Percentiles rank a stretch among this genome's conserved stretches.
Conservation (phyloP, 2,113 vertebrate species). For the Agelaius tricolor region DNA sequence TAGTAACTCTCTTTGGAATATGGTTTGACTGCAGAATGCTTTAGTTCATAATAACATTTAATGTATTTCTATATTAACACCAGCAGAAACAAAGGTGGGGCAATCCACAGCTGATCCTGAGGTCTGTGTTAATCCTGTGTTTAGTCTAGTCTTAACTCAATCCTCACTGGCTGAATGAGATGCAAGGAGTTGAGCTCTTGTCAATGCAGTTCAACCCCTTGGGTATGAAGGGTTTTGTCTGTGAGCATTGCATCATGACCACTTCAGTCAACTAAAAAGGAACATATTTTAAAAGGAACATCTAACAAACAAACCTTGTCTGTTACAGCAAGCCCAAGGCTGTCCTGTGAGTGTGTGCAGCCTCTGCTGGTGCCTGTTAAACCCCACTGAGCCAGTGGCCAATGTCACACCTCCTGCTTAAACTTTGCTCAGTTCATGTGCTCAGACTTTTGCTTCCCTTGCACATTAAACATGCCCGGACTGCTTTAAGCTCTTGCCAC, state of each 20-base stretch:
- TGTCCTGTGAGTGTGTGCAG: neutral
- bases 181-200: neutral
- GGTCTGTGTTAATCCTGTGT: neutral
- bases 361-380: neutral
- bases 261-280: neutral
- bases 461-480: neutral
- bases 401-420: neutral
- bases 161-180: neutral
- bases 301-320: neutral
- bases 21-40: slow-evolving; percentile 44
- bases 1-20: slow-evolving; percentile 29
- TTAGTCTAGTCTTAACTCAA: neutral
- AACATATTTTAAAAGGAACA: neutral
- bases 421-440: neutral
- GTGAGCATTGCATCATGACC: neutral
- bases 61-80: neutral
- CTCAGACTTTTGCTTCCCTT: neutral
- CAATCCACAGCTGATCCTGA: neutral
- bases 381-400: neutral
- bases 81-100: neutral
- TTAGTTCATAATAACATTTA: slow-evolving; percentile 33
- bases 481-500: neutral
- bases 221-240: neutral
- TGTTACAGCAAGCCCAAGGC: neutral
- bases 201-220: neutral